These are phyloP conservation scores for Neuroterus valhalla DNA, from an alignment of 1,140 invertebrate species.

Conservation along the genomic window DNA sequence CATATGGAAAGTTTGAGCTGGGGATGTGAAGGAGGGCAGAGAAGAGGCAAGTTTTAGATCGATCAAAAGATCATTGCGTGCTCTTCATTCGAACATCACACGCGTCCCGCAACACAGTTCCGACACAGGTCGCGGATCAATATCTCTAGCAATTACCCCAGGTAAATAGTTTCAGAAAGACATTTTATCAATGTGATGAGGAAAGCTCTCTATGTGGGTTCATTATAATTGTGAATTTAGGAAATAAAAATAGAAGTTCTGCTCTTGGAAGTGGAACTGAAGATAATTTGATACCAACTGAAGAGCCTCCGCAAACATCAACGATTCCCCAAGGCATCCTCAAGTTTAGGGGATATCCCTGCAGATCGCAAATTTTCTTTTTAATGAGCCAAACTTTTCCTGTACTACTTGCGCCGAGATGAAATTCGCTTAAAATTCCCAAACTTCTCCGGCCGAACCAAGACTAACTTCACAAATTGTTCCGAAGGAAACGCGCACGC, in stretches of 20 bases:
- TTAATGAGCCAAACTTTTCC: conserved; percentile 51
- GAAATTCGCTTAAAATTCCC: conserved; percentile 61
- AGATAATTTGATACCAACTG: not conserved
- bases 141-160: too few relatives aligned
- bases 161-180: too few relatives aligned
- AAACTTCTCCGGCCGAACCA: conserved; percentile 40
- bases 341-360: not conserved
- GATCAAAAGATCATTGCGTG: too few relatives aligned
- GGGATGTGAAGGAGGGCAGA: too few relatives aligned
- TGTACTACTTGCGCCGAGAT: conserved; percentile 53
- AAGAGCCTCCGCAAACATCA: not conserved
- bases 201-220: too few relatives aligned
- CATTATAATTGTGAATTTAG: too few relatives aligned
- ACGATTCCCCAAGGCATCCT: not conserved
- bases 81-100: too few relatives aligned
- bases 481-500: conserved; percentile 46
- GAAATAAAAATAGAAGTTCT: not conserved
- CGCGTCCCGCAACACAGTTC: too few relatives aligned
- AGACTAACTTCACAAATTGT: conserved; percentile 50
- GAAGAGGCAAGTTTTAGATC: too few relatives aligned
- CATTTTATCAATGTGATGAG: too few relatives aligned
- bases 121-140: too few relatives aligned
- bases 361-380: conserved; percentile 35
- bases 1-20: too few relatives aligned
- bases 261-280: not conserved